These are phyloP conservation scores for Zeuzera pyrina DNA, from an alignment of 2,888 invertebrate species.

Conservation along the genomic window DNA sequence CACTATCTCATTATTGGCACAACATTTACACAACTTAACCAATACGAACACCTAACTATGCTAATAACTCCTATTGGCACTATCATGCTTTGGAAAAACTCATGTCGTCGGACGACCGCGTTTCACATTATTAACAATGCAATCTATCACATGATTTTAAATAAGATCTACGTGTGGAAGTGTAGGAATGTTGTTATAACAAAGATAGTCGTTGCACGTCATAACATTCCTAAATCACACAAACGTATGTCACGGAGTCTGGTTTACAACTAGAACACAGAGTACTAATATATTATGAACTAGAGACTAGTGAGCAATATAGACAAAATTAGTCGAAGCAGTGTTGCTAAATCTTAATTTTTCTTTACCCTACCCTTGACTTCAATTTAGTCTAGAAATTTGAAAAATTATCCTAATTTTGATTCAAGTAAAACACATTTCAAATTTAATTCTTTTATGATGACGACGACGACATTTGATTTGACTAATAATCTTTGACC, in stretches of 20 bases:
- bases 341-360: too few species aligned
- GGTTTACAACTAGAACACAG: constrained; percentile 31
- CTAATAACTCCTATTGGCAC: constrained; percentile 65
- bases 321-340: too few species aligned
- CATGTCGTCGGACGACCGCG: constrained; percentile 45
- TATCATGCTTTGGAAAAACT: constrained; percentile 64
- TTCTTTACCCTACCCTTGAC: too few species aligned
- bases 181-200: constrained; percentile 54
- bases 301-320: too few species aligned
- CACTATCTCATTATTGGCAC: constrained; percentile 74
- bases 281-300: not conserved
- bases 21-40: constrained; percentile 69
- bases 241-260: constrained; percentile 32
- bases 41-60: constrained; percentile 67
- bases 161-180: constrained; percentile 32
- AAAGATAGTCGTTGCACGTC: constrained; percentile 69
- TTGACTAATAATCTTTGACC: too few species aligned
- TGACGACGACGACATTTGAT: too few species aligned
- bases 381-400: too few species aligned
- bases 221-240: constrained; percentile 59
- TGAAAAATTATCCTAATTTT: too few species aligned
- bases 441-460: too few species aligned
- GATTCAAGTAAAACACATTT: too few species aligned
- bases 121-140: constrained; percentile 27
- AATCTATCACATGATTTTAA: constrained; percentile 53